Percentiles rank a stretch among this genome's conserved stretches.
Conservation (phyloP, 2,888 invertebrate genomes). For the Gonocerus acuteangulatus region DNA sequence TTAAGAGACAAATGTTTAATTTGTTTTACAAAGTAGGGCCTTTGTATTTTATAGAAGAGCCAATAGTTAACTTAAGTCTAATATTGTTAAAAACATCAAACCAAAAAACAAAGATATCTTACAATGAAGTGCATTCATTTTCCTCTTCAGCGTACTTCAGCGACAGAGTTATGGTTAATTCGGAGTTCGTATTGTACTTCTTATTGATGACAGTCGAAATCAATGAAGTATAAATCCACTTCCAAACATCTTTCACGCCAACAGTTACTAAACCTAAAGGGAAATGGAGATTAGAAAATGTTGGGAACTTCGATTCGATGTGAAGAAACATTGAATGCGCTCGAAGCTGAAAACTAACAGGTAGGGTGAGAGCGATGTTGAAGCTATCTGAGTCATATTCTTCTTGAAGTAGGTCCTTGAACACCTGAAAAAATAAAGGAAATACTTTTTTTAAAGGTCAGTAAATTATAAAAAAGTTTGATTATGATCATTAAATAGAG, state of each 20-base stretch:
- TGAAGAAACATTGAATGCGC: constrained; percentile 58
- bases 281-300: constrained; percentile 37
- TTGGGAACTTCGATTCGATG: constrained; percentile 51
- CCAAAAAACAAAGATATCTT: no score
- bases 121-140: constrained; percentile 53
- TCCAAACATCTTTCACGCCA: constrained; percentile 68
- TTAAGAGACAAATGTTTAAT: no score
- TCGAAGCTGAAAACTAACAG: constrained; percentile 57
- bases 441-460: background rate
- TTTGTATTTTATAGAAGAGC: no score
- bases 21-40: no score
- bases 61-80: no score
- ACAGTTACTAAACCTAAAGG: constrained; percentile 32
- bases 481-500: no score
- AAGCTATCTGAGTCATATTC: constrained; percentile 59
- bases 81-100: no score
- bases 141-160: constrained; percentile 51
- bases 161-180: constrained; percentile 54
- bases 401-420: constrained; percentile 38
- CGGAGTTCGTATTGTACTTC: constrained; percentile 51
- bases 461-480: no score
- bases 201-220: constrained; percentile 52
- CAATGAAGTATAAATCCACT: constrained; percentile 57
- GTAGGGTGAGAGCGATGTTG: constrained; percentile 62
- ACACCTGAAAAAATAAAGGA: constrained; percentile 38